phyloP scores from a whole-genome alignment of 23 tunicate genomes.

The Styela plicata region DNA sequence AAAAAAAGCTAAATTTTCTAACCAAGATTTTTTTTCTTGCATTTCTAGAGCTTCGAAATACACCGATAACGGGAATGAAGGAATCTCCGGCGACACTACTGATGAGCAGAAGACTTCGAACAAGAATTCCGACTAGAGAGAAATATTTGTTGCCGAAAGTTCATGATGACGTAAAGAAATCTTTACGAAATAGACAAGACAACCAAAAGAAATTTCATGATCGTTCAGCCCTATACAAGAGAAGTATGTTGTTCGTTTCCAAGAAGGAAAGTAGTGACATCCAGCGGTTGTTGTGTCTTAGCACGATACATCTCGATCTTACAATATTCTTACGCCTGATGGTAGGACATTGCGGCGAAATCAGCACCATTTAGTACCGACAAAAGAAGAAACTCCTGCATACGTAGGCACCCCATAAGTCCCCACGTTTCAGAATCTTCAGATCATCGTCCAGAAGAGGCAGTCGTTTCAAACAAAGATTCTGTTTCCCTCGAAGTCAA shows the following conservation, averaged over 20 bases:
- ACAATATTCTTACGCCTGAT: neutral
- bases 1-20: slow-evolving; percentile 28
- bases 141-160: neutral
- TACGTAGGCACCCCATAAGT: neutral
- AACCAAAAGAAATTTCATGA: neutral
- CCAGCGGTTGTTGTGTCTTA: neutral
- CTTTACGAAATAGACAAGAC: neutral
- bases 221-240: neutral
- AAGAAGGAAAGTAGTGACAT: neutral
- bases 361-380: neutral
- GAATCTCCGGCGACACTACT: slow-evolving; percentile 30
- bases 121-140: neutral
- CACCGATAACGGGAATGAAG: slow-evolving; percentile 28
- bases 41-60: slow-evolving; percentile 21
- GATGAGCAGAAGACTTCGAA: slow-evolving; percentile 7
- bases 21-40: slow-evolving; percentile 30
- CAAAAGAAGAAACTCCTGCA: neutral
- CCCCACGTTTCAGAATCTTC: neutral
- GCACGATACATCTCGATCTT: neutral
- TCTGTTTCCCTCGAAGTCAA: no score
- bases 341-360: neutral
- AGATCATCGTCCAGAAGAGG: neutral
- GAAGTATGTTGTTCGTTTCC: neutral
- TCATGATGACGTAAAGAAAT: neutral
- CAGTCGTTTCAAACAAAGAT: neutral